Base-by-base conservation (phyloP, 2,797 vertebrate species). In the Anguilla marmorata region DNA sequence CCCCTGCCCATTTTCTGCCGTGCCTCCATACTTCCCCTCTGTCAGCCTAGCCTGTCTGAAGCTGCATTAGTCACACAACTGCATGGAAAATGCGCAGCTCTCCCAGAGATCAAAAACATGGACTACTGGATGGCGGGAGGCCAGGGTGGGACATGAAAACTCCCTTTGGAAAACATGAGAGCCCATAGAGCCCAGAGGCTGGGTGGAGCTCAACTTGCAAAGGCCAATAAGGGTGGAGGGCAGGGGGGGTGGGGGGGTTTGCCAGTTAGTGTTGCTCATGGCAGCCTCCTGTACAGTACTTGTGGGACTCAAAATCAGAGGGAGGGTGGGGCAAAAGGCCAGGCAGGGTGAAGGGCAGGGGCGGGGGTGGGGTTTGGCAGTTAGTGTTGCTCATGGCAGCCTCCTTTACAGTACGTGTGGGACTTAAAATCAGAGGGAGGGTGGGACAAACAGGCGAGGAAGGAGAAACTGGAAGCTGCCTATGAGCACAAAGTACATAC, bases 171-270 rank as follows among this genome's bases (percentile, higher is more conserved):
- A 19, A 80, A 79, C 16, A 45, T 45, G 76, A 82, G 16, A n/a
- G 79, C 45, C 45, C 21, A n/a, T 52, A 21, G 45, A 45, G 79
- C 41, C 41, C 41, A 50, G 41, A 37, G 45, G 19, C 79, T 50
- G 79, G 79, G 79, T 82, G 79, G 79, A 82, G 27, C 76, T 80
- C 76, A 21, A 21, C 41, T 48, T 6, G 76, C 37, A 48, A 80
- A 24, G 76, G 37, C 12, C 37, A 41, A 24, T 41, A 48, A 80
- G 76, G 76, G 76, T 24, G 76, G 76, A 24, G 76, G 27, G 30
- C 27, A 11, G 41, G 41, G 41, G 41, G 41, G 41, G 41, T 0
- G 63, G 63, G n/a, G 63, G 63, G 63, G 63, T 30, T 69, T 54
- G 69, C 30, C 69, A 74, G 11, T 37, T 69, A 1, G 69, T 37